Evolutionary conservation across 1,140 invertebrate genomes (phyloP).

Genomic region (Zeugodacus cucurbitae): DNA sequence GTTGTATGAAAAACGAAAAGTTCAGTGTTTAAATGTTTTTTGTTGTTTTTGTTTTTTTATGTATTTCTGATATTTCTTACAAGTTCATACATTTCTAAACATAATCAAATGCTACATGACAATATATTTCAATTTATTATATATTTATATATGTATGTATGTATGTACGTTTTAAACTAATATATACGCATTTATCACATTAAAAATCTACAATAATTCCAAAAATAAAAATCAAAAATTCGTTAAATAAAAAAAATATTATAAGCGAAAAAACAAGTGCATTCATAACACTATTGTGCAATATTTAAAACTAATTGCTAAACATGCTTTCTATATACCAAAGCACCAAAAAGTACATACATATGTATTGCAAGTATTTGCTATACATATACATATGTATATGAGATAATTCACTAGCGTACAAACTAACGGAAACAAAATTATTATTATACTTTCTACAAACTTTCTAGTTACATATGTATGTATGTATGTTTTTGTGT

Average conservation of each 20-base stretch:
- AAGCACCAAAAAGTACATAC: neutral
- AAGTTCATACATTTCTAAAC: neutral
- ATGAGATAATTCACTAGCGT: neutral
- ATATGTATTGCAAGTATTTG: neutral
- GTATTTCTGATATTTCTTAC: slow-evolving; percentile 11
- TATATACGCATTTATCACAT: slow-evolving; percentile 26
- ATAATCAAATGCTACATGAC: neutral
- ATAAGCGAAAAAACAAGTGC: neutral
- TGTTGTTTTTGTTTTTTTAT: neutral
- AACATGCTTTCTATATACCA: neutral
- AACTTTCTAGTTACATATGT: too few species aligned
- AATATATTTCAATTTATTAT: neutral
- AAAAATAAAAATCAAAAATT: neutral
- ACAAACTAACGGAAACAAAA: neutral
- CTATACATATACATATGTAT: neutral
- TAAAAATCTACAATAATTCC: slow-evolving; percentile 1
- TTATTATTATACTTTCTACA: neutral
- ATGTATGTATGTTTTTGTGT: neutral
- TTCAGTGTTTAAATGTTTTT: slow-evolving; percentile 45
- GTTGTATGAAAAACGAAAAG: slow-evolving; percentile 49
- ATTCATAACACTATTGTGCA: neutral
- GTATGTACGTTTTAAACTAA: neutral
- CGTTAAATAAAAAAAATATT: neutral
- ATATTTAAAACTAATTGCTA: neutral
- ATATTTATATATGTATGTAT: neutral